Base-by-base conservation (phyloP, 2,888 invertebrate species). In the Scrobipalpa costella region DNA sequence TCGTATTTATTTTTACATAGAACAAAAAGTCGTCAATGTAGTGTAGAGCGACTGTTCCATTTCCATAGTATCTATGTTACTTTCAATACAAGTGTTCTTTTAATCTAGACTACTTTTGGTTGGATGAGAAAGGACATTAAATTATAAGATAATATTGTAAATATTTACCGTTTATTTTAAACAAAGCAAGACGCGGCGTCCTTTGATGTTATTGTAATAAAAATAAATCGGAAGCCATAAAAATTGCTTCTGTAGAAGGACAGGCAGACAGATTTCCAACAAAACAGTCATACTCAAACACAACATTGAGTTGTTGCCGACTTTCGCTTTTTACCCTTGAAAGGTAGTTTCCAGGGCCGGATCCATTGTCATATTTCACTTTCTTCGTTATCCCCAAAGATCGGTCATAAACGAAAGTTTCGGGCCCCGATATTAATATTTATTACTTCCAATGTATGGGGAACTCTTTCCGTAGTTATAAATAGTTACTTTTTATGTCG, bases 401-500 rank as follows among this genome's bases (percentile, higher is more conserved):
- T 77, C 74, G 76, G 72, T 80, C 79, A 81, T 84, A 85, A 85
- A 84, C 78, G 80, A 86, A 88, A 88, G 77, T 86, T 87, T 76
- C 73, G 76, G 72, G 67, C 69, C 66, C 68, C 77, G 69, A 81
- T 88, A 89, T 87, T 88, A 88, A 86, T 86, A 89, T 89, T 89
- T 88, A 90, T 85, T 82, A 77, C 83, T 76, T 76, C 69, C 76
- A 80, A 81, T 81, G 78, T 81, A 79, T 79, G 80, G 76, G 74
- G 76, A 84, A 85, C 82, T 85, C 82, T 86, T 83, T 85, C 81
- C 78, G 79, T 79, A 75, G 78, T 83, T 88, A 90, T 85, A 88
- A 90, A 90, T 90, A 88, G 86, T 73, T 72, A 77, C 78, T 82
- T 85, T 86, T 86, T 85, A 86, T 80, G 80, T 77, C 72, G 80